Evolutionary conservation across 2,113 vertebrate genomes (phyloP).

Genomic region (Plecotus auritus): DNA sequence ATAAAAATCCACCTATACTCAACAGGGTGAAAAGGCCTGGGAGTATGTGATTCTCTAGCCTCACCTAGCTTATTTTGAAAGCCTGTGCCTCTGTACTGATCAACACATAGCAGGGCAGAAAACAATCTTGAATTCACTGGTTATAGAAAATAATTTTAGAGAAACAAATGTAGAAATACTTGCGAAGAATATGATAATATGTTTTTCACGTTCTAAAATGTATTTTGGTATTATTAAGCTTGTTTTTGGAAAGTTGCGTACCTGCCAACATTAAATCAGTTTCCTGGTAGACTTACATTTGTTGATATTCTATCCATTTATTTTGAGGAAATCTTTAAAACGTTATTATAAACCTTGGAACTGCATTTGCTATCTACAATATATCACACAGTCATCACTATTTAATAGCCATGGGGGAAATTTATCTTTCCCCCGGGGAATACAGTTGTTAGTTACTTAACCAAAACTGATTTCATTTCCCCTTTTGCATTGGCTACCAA

Average conservation of each 20-base stretch:
- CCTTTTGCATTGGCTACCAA: not conserved
- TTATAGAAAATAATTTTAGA: not conserved
- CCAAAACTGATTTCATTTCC: not conserved
- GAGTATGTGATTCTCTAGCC: not conserved
- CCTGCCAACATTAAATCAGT: not conserved
- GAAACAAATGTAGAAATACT: not conserved
- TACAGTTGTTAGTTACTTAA: not conserved
- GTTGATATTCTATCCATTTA: not conserved
- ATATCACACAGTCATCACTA: not conserved
- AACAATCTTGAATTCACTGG: not conserved
- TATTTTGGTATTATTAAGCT: not conserved
- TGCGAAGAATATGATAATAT: not conserved
- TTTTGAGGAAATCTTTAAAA: not conserved
- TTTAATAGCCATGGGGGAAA: not conserved
- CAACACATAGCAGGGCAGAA: not conserved
- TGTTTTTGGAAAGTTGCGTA: not conserved
- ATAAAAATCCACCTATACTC: not conserved
- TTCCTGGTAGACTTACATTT: not conserved
- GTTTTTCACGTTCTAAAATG: not conserved
- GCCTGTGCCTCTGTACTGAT: not conserved
- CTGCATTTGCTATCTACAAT: not conserved
- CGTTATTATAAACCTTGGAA: not conserved
- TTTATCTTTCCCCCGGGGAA: not conserved
- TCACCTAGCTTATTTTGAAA: not conserved
- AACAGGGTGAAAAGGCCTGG: not conserved